Evolutionary conservation across 2,888 invertebrate species (phyloP).

Genomic region (Drosophila nr. fundita): DNA sequence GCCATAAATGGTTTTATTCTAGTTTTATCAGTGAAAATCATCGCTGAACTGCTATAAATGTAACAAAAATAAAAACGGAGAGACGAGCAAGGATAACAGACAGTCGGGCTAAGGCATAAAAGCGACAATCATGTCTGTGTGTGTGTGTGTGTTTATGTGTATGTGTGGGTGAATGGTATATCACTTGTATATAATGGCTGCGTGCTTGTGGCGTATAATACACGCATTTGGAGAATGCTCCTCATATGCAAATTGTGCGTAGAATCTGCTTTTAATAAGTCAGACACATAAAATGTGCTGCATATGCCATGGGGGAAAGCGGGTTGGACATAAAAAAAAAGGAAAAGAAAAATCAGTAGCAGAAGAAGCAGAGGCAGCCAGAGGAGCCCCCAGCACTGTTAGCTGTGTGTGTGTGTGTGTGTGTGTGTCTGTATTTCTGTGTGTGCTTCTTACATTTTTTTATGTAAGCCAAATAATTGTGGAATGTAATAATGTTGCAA

Average conservation of each 20-base stretch:
- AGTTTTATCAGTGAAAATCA: constrained; percentile 51
- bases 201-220: constrained; percentile 13
- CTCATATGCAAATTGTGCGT: constrained; percentile 62
- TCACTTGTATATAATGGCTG: constrained; percentile 27
- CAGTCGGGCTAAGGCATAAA: constrained; percentile 25
- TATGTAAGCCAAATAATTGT: constrained; percentile 45
- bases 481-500: constrained; percentile 63
- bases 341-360: neutral
- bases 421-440: neutral
- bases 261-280: constrained; percentile 65
- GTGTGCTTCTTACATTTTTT: neutral
- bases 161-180: constrained; percentile 5
- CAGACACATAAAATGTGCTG: constrained; percentile 42
- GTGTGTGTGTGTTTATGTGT: neutral
- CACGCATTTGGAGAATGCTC: constrained; percentile 24
- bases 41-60: constrained; percentile 48
- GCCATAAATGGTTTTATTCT: constrained; percentile 12
- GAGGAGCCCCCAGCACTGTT: neutral
- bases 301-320: constrained; percentile 8
- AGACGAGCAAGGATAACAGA: constrained; percentile 1
- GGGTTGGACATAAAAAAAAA: neutral
- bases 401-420: neutral
- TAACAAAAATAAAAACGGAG: constrained; percentile 41
- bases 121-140: constrained; percentile 37
- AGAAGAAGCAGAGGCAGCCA: neutral